Evolutionary conservation across 2,888 invertebrate genomes (phyloP).

Genomic region (Thysanoteuthis rhombus): DNA sequence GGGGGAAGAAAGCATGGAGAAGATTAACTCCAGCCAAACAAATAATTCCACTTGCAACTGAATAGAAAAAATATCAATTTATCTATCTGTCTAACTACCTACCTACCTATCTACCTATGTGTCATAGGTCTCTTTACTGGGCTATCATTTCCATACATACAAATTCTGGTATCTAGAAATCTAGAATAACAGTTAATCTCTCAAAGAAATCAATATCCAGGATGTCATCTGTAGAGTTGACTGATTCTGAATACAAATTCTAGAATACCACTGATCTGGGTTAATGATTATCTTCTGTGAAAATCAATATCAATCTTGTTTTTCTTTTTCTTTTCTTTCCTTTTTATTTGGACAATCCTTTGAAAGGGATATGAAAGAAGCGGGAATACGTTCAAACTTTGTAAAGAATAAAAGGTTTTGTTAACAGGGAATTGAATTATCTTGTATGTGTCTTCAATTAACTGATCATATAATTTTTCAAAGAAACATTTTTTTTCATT

Average conservation of each 20-base stretch:
- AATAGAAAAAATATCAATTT: not conserved
- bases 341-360: not conserved
- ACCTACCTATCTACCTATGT: not conserved
- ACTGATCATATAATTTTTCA: not conserved
- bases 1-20: not conserved
- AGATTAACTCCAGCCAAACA: not conserved
- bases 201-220: slow-evolving; percentile 12
- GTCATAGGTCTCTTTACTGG: not conserved
- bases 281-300: not conserved
- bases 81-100: not conserved
- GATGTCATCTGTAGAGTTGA: slow-evolving; percentile 12
- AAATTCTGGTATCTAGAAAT: not conserved
- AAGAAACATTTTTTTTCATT: not conserved
- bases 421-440: not conserved
- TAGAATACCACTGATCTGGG: not conserved
- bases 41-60: not conserved
- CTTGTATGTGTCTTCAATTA: not conserved
- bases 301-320: not conserved
- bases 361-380: not conserved
- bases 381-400: not conserved
- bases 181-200: slow-evolving; percentile 12
- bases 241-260: not conserved
- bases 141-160: not conserved
- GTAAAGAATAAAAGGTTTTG: not conserved
- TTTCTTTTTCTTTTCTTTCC: not conserved